Evolutionary conservation across 2,888 invertebrate genomes (phyloP), one percentile per base, ranked within the genome.

Genomic region (Athalia circularis): DNA sequence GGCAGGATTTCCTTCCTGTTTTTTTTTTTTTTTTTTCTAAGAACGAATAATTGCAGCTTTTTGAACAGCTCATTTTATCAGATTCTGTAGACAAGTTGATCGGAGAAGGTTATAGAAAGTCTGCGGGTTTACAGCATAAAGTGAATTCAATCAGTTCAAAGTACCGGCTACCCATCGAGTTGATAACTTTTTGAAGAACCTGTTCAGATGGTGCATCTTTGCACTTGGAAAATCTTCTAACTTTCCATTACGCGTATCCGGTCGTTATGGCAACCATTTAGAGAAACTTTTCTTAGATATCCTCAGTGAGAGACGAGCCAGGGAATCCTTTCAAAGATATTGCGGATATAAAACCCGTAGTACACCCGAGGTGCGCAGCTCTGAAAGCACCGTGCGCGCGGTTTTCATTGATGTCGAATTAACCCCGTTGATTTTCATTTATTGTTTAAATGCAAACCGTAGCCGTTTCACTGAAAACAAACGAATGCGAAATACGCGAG

Each of bases 141-240:
- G 52, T 50, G 50, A 75, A 75, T 75, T 62, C 64, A 75, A 75
- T 75, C 75, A 75, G 47, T 75, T n/a, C 50, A 6, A 75, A 75
- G 75, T 75, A 52, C 50, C 61, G 29, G 1, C 29, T 29, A 29
- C 29, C 29, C 64, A 50, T 75, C 61, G 75, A 50, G 3, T 75
- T 62, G 62, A 75, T 75, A 62, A 75, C 62, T 75, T 62, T 48
- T 45, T 52, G 75, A 75, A 75, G 61, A 75, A 75, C 50, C 29
- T 29, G 29, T 57, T 8, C 5, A n/a, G 11, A 47, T 45, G 59
- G 47, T 72, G 72, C 72, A 59, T 29, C 64, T 75, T 29, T 64
- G 75, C 61, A 62, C 62, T 62, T 50, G 62, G 75, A 50, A 72
- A 72, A 62, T 75, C 50, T 50, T 62, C 50, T 7, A 29, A 75